A percentile compares a stretch with the other conserved stretches of the same genome.
These are phyloP conservation scores for Caenorhabditis wallacei DNA, from an alignment of 2,888 invertebrate species.

Conservation along the genomic window DNA sequence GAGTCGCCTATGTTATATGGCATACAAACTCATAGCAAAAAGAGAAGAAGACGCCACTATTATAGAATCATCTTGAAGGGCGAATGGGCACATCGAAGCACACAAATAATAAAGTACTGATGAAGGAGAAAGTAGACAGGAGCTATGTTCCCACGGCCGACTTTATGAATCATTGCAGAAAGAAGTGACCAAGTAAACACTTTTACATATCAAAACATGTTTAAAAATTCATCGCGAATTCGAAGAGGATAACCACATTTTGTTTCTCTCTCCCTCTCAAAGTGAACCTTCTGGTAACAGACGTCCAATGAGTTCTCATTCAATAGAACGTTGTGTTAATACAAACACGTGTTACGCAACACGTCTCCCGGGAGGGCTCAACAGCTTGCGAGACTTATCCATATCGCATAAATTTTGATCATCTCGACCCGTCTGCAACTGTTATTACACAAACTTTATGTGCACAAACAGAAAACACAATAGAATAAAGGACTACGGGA, in stretches of 20 bases:
- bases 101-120: conserved; percentile 31
- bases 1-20: conserved; percentile 56
- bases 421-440: conserved; percentile 56
- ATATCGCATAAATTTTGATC: conserved; percentile 62
- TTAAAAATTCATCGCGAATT: conserved; percentile 54
- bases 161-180: conserved; percentile 43
- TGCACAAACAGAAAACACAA: conserved; percentile 39
- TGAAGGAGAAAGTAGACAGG: conserved; percentile 24
- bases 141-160: conserved; percentile 51
- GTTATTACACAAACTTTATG: conserved; percentile 59
- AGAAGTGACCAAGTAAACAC: conserved; percentile 48
- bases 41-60: conserved; percentile 49
- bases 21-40: conserved; percentile 53
- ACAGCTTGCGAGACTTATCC: conserved; percentile 47
- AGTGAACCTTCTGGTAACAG: conserved; percentile 45
- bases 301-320: conserved; percentile 26
- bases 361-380: conserved; percentile 27
- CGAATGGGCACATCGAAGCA: conserved; percentile 32
- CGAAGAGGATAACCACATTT: conserved; percentile 11
- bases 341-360: conserved; percentile 64
- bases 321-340: conserved; percentile 48
- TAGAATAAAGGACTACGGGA: conserved; percentile 52
- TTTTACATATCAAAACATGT: conserved; percentile 63
- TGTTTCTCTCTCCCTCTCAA: neutral
- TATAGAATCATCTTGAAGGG: conserved; percentile 57